phyloP scores from a whole-genome alignment of 2,888 invertebrate genomes.

The Agapostemon virescens region DNA sequence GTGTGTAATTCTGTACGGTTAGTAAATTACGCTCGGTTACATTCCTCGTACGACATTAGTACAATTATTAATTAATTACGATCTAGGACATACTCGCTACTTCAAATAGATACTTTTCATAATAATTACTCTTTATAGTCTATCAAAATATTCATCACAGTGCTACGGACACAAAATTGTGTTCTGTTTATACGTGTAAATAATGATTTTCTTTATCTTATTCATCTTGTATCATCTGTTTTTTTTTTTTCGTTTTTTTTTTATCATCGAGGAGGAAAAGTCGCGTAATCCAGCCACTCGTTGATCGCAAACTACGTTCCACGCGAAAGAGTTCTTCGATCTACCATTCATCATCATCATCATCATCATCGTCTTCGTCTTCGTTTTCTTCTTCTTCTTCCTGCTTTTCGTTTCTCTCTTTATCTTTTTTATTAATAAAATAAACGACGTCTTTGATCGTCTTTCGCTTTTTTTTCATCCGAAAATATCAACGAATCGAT shows the following conservation, averaged over 20 bases:
- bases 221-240: conserved; percentile 8
- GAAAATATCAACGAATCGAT: conserved; percentile 55
- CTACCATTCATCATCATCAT: too few relatives aligned
- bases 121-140: conserved; percentile 69
- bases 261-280: conserved; percentile 54
- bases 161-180: conserved; percentile 81
- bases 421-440: conserved; percentile 44
- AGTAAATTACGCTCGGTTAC: conserved; percentile 70
- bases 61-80: conserved; percentile 70
- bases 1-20: conserved; percentile 63
- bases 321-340: conserved; percentile 35
- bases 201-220: conserved; percentile 67
- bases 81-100: conserved; percentile 76
- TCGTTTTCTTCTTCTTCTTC: not conserved
- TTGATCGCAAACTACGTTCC: conserved; percentile 42
- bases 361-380: too few relatives aligned
- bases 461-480: conserved; percentile 41
- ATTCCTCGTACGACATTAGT: conserved; percentile 73
- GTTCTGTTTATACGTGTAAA: conserved; percentile 77
- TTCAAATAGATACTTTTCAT: conserved; percentile 73
- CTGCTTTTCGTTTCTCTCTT: not conserved
- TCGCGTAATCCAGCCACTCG: conserved; percentile 54
- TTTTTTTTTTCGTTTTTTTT: conserved; percentile 8
- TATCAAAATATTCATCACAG: conserved; percentile 80
- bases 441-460: conserved; percentile 47